Evolutionary conservation across 2,113 vertebrate species (phyloP).

Genomic region (Prochilodus magdalenae): DNA sequence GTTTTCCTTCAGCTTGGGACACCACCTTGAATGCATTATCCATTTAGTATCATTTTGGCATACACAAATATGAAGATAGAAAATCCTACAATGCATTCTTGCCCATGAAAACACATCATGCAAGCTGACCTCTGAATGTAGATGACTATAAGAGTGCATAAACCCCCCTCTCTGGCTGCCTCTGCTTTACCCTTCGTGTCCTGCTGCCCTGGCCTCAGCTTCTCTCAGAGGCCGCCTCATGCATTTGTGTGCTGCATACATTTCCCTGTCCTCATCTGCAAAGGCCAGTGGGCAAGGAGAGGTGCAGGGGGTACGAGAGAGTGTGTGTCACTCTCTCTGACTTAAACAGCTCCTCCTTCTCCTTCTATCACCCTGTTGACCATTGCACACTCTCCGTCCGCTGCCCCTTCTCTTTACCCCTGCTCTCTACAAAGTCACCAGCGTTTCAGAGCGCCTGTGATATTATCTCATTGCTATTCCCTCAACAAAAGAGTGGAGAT

Average conservation of each 20-base stretch:
- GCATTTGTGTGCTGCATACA: conserved; percentile 52
- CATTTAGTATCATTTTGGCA: background rate
- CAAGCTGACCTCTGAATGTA: conserved; percentile 63
- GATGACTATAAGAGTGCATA: conserved; percentile 51
- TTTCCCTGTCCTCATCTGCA: conserved; percentile 68
- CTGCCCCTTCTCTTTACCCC: background rate
- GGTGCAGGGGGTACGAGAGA: conserved; percentile 14
- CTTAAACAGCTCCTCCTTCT: conserved; percentile 42
- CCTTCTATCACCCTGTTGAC: conserved; percentile 22
- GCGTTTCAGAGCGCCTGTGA: conserved; percentile 34
- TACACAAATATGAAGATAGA: conserved; percentile 57
- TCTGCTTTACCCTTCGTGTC: conserved; percentile 29
- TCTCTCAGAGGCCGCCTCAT: conserved; percentile 23
- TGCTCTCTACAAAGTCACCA: conserved; percentile 40
- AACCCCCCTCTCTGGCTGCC: conserved; percentile 36
- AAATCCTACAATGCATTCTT: conserved; percentile 67
- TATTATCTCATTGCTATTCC: conserved; percentile 57
- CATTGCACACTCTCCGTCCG: conserved; percentile 7
- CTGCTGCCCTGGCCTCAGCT: conserved; percentile 30
- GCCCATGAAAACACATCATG: conserved; percentile 61
- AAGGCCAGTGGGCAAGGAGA: conserved; percentile 52
- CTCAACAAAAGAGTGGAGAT: conserved; percentile 46
- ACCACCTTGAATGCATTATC: conserved; percentile 33
- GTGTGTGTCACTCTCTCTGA: conserved; percentile 4
- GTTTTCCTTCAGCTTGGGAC: conserved; percentile 1